phyloP scores from a whole-genome alignment of 2,888 invertebrate species.

The Nomada lathburiana region DNA sequence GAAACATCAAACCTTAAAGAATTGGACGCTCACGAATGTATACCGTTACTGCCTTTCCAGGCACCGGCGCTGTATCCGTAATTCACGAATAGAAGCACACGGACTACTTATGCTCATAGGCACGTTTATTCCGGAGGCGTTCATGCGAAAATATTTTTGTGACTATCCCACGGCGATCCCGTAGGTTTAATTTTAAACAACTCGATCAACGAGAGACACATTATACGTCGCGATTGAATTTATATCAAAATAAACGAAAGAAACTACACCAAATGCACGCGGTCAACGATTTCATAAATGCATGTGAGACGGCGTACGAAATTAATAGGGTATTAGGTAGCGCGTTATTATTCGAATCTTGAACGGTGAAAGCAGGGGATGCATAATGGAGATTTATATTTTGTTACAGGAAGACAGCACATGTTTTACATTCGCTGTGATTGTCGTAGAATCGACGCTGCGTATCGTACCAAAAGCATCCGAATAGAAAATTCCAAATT shows the following conservation, averaged over 20 bases:
- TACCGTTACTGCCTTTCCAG: conserved; percentile 34
- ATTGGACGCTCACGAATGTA: conserved; percentile 22
- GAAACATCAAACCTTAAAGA: conserved; percentile 18
- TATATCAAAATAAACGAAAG: conserved; percentile 50
- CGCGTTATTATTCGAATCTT: conserved; percentile 80
- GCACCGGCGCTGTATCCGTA: conserved; percentile 19
- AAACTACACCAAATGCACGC: conserved; percentile 46
- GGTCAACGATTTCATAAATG: conserved; percentile 64
- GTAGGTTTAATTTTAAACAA: conserved; percentile 56
- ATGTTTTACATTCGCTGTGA: conserved; percentile 78
- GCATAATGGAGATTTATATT: conserved; percentile 84
- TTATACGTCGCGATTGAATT: conserved; percentile 60
- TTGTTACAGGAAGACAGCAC: conserved; percentile 83
- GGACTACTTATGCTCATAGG: conserved; percentile 43
- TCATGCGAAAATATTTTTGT: conserved; percentile 81
- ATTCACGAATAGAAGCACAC: conserved; percentile 41
- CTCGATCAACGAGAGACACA: conserved; percentile 42
- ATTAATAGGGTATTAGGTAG: conserved; percentile 67
- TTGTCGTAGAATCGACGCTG: conserved; percentile 69
- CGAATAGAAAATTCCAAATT: not conserved
- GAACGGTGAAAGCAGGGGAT: conserved; percentile 76
- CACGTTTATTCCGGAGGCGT: conserved; percentile 35
- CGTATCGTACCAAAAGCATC: conserved; percentile 53
- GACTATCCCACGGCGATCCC: conserved; percentile 73
- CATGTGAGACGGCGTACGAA: conserved; percentile 57